Base-by-base conservation (phyloP, 2,113 vertebrate genomes). In the Stigmatopora argus region DNA sequence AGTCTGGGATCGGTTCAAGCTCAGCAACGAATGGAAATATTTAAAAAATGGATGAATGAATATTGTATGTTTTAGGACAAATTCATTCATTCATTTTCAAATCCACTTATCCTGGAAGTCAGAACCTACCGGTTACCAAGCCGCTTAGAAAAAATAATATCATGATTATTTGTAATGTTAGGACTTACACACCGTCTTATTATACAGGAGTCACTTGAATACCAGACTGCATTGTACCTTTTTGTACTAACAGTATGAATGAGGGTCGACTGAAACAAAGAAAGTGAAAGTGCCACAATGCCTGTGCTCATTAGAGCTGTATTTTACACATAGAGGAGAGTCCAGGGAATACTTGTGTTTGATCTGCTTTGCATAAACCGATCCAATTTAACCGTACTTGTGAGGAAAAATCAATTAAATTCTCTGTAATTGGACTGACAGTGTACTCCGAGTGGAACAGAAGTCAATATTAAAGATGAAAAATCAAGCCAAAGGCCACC, bases 341-440 rank as follows among this genome's bases (percentile, higher is more conserved):
- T 77, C 82, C 67, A 71, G 88, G 82, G 85, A 86, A 77, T 82
- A 78, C 77, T 85, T 79, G 72, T 83, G 72, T 83, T 89, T 89
- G 87, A 90, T 87, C 88, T 87, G 72, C 80, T 89, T 90, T 89
- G 83, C 87, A 89, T 90, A 89, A 89, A 87, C 83, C 86, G 86
- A 87, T 90, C 80, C 87, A 77, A 85, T 90, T 79, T 71, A 84
- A 79, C 83, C 77, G 78, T 67, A 75, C 85, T 78, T 79, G 83
- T 87, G 88, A 84, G 78, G 82, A 87, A 87, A 88, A 90, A 90
- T 91, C 89, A 86, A 91, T 91, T 84, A 86, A 80, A 83, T 82
- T 85, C 77, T 80, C 73, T 35, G 77, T 90, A 90, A 90, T 90
- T 89, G 85, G 87, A 87, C 83, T 86, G 88, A 89, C 86, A 87